Conservation (phyloP, 1,140 invertebrate species). For the Tetramorium alpestre region DNA sequence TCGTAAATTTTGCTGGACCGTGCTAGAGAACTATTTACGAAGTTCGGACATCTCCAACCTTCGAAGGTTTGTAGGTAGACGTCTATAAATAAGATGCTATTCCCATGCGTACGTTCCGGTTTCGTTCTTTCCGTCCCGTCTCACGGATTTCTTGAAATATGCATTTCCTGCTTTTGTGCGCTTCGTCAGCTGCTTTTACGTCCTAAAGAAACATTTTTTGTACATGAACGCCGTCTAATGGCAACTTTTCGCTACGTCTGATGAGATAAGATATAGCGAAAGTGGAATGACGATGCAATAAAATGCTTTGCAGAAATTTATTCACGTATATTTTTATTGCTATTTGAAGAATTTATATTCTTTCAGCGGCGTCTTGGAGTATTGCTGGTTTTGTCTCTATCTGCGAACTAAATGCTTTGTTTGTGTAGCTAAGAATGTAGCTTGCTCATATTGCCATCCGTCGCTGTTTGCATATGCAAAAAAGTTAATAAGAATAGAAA, state of each 20-base stretch:
- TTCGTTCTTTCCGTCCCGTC: conserved; percentile 54
- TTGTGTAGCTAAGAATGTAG: not conserved
- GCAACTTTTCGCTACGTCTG: conserved; percentile 35
- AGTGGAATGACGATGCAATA: conserved; percentile 5
- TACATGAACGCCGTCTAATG: conserved; percentile 51
- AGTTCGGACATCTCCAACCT: conserved; percentile 11
- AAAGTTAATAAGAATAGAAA: not conserved
- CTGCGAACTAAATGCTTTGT: not conserved
- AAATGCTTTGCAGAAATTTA: conserved; percentile 59
- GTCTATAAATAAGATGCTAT: conserved; percentile 62
- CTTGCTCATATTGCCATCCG: not conserved
- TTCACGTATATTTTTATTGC: conserved; percentile 50
- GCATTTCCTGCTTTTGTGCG: conserved; percentile 69
- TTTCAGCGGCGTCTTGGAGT: not conserved
- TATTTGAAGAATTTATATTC: conserved; percentile 21
- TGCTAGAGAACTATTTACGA: not conserved
- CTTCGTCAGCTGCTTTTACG: conserved; percentile 61
- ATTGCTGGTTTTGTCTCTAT: conserved; percentile 31
- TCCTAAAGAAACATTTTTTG: conserved; percentile 59
- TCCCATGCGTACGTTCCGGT: conserved; percentile 37
- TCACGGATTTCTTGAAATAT: conserved; percentile 74
- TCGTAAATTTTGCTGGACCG: not conserved
- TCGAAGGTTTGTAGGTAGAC: conserved; percentile 32
- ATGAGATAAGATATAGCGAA: not conserved
- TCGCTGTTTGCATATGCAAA: not conserved